phyloP scores from a whole-genome alignment of 2,113 vertebrate genomes.

The Brachionichthys hirsutus region DNA sequence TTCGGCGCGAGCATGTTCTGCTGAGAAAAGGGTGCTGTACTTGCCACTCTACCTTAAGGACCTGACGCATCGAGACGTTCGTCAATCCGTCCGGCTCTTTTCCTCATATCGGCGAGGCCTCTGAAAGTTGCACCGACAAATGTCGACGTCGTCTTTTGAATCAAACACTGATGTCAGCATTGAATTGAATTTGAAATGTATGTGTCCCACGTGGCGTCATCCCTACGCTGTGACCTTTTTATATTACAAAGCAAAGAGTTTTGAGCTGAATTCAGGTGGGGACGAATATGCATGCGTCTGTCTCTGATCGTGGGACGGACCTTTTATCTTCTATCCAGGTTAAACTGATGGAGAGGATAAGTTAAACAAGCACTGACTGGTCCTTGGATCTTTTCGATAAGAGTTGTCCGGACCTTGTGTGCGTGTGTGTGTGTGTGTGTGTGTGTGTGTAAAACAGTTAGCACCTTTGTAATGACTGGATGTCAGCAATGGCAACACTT shows the following conservation, averaged over 20 bases:
- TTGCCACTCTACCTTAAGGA: constrained; percentile 72
- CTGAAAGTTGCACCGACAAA: constrained; percentile 55
- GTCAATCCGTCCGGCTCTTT: constrained; percentile 42
- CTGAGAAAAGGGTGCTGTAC: constrained; percentile 72
- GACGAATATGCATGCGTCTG: constrained; percentile 65
- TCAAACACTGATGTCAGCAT: constrained; percentile 60
- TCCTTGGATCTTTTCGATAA: constrained; percentile 57
- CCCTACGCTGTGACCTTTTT: constrained; percentile 51
- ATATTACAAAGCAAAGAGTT: constrained; percentile 48
- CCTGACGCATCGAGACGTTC: constrained; percentile 57
- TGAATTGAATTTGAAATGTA: constrained; percentile 36
- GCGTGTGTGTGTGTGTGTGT: constrained; percentile 40
- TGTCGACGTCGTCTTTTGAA: constrained; percentile 48
- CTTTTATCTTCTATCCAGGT: constrained; percentile 60
- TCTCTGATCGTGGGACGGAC: constrained; percentile 50
- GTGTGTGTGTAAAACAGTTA: constrained; percentile 54
- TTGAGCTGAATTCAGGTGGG: constrained; percentile 48
- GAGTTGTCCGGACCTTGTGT: constrained; percentile 58
- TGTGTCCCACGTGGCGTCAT: constrained; percentile 42
- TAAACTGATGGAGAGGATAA: constrained; percentile 35
- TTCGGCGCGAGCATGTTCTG: constrained; percentile 54
- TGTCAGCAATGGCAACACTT: constrained; percentile 56
- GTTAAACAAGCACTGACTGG: constrained; percentile 67
- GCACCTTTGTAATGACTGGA: constrained; percentile 72
- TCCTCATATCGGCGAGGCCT: constrained; percentile 47